These are phyloP conservation scores for Ornithoptera alexandrae DNA, from an alignment of 2,888 invertebrate species.

Conservation along the genomic window DNA sequence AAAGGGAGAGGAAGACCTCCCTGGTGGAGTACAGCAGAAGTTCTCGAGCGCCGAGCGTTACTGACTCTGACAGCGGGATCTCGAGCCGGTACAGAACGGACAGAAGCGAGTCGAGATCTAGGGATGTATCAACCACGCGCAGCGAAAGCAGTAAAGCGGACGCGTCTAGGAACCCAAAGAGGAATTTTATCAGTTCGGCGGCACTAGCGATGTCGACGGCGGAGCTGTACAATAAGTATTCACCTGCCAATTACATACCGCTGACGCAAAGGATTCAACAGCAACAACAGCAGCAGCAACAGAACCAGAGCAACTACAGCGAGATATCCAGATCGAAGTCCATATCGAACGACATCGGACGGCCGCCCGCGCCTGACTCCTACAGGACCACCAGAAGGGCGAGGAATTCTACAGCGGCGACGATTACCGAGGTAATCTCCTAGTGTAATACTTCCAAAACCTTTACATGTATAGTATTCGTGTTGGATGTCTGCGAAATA, in stretches of 20 bases:
- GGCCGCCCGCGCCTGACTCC: slow-evolving; percentile 64
- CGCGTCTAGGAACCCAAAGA: slow-evolving; percentile 60
- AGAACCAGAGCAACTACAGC: slow-evolving; percentile 54
- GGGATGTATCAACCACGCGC: slow-evolving; percentile 77
- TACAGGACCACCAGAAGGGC: slow-evolving; percentile 56
- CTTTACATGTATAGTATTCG: slow-evolving; percentile 33
- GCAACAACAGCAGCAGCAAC: slow-evolving; percentile 40
- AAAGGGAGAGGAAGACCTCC: slow-evolving; percentile 64
- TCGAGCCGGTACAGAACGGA: slow-evolving; percentile 64
- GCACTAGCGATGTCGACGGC: slow-evolving; percentile 81
- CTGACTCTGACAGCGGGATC: slow-evolving; percentile 72
- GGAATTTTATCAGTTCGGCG: slow-evolving; percentile 72
- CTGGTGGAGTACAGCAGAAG: slow-evolving; percentile 61
- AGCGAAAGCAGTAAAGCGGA: slow-evolving; percentile 76
- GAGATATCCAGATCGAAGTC: slow-evolving; percentile 78
- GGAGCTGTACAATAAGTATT: slow-evolving; percentile 87
- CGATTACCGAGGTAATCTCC: slow-evolving; percentile 62
- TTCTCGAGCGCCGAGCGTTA: slow-evolving; percentile 68
- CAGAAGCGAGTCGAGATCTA: slow-evolving; percentile 75
- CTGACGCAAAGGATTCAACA: slow-evolving; percentile 67
- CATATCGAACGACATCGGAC: slow-evolving; percentile 80
- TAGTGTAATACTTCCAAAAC: background rate
- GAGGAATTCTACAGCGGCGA: slow-evolving; percentile 60
- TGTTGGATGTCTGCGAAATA: slow-evolving; percentile 55
- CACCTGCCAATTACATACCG: slow-evolving; percentile 87